Percentiles rank a stretch among this genome's conserved stretches.
Evolutionary conservation across 2,797 vertebrate genomes (phyloP).

Genomic region (Allobates femoralis): DNA sequence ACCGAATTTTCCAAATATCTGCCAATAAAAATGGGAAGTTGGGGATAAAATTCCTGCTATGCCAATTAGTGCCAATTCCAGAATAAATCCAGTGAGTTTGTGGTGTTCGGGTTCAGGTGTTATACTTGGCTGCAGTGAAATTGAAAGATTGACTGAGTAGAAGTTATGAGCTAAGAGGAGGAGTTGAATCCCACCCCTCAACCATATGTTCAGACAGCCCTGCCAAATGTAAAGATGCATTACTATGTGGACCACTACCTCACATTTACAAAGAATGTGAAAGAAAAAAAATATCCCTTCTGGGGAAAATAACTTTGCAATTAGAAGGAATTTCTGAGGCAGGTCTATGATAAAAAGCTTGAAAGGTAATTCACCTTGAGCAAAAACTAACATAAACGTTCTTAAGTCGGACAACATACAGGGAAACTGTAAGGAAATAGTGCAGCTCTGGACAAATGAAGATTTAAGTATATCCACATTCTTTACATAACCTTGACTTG

Average conservation of each 20-base stretch:
- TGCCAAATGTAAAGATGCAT: conserved; percentile 51
- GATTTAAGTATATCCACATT: neutral
- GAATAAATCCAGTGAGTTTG: conserved; percentile 47
- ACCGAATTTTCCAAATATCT: neutral
- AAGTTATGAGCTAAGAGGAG: conserved; percentile 66
- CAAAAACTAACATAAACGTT: conserved; percentile 34
- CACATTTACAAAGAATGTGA: conserved; percentile 53
- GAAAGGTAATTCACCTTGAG: conserved; percentile 46
- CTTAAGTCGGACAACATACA: neutral
- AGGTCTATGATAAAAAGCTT: conserved; percentile 23
- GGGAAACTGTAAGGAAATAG: conserved; percentile 1
- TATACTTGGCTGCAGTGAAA: conserved; percentile 38
- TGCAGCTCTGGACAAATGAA: neutral
- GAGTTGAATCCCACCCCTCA: conserved; percentile 42
- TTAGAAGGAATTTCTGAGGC: conserved; percentile 59
- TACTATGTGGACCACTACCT: conserved; percentile 37
- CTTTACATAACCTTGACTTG: neutral
- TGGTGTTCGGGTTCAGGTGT: conserved; percentile 30
- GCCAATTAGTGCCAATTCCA: conserved; percentile 16
- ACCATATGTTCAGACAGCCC: neutral
- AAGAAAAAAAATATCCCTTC: conserved; percentile 45
- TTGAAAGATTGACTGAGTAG: conserved; percentile 29
- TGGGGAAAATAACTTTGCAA: conserved; percentile 64
- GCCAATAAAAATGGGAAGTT: neutral
- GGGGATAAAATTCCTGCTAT: conserved; percentile 17